These are phyloP conservation scores for Carterocephalus palaemon DNA, from an alignment of 2,888 invertebrate species.

Conservation along the genomic window DNA sequence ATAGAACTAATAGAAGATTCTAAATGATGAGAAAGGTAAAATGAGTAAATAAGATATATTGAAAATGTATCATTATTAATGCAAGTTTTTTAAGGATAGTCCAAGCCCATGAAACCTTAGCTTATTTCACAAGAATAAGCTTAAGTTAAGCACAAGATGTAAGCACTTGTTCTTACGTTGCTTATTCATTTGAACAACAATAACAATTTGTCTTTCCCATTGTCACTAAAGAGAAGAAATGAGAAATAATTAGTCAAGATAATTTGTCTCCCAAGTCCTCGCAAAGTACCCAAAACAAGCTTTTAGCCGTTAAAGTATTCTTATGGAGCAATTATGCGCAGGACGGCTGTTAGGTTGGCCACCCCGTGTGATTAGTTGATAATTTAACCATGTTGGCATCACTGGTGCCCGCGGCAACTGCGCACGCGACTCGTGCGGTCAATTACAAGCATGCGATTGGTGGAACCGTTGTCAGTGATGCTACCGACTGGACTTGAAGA, in stretches of 20 bases:
- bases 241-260: background rate
- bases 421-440: slow-evolving; percentile 58
- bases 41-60: too few relatives aligned
- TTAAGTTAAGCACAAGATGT: too few relatives aligned
- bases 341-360: slow-evolving; percentile 49
- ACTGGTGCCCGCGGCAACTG: slow-evolving; percentile 45
- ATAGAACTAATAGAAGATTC: too few relatives aligned
- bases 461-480: slow-evolving; percentile 21
- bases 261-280: slow-evolving; percentile 23
- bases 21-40: too few relatives aligned
- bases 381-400: slow-evolving; percentile 55
- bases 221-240: too few relatives aligned
- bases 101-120: too few relatives aligned
- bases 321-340: slow-evolving; percentile 60
- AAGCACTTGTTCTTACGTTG: too few relatives aligned
- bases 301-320: slow-evolving; percentile 56
- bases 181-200: too few relatives aligned
- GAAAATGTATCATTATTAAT: too few relatives aligned
- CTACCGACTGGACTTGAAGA: too few relatives aligned
- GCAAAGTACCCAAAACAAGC: slow-evolving; percentile 36
- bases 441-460: slow-evolving; percentile 57
- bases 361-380: slow-evolving; percentile 62
- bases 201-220: background rate
- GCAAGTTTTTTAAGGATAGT: too few relatives aligned
- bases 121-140: too few relatives aligned